Evolutionary conservation across 2,888 invertebrate genomes (phyloP).

Genomic region (Tenthredo notha): DNA sequence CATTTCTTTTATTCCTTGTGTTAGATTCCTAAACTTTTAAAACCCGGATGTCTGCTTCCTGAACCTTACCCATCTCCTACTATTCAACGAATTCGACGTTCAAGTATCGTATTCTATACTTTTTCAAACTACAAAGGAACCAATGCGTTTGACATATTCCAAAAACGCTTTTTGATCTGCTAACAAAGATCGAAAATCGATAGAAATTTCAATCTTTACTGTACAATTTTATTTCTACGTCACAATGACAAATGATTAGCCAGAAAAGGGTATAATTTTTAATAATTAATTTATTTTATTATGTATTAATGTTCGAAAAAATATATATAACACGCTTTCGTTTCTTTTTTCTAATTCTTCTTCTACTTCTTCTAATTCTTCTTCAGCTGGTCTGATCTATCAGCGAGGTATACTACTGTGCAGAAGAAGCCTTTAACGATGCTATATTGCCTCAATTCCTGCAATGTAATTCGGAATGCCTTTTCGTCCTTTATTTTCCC

Average conservation of each 20-base stretch:
- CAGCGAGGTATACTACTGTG: background rate
- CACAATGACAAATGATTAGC: background rate
- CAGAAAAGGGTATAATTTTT: background rate
- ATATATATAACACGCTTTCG: background rate
- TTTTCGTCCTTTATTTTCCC: background rate
- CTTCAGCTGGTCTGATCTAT: background rate
- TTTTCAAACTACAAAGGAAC: background rate
- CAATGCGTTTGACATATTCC: background rate
- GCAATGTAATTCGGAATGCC: constrained; percentile 46
- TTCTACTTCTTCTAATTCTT: background rate
- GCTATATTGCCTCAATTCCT: constrained; percentile 48
- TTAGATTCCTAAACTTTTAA: background rate
- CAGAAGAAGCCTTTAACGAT: constrained; percentile 36
- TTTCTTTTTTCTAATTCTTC: background rate
- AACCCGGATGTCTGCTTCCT: background rate
- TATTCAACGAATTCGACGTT: background rate
- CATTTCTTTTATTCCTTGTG: background rate
- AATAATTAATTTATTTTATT: background rate
- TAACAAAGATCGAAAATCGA: background rate
- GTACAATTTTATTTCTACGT: background rate
- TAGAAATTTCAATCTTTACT: background rate
- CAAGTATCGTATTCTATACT: background rate
- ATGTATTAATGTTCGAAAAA: background rate
- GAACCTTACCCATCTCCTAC: background rate
- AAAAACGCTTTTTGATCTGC: background rate